phyloP scores from a whole-genome alignment of 2,113 vertebrate genomes.

The Ageneiosus marmoratus region DNA sequence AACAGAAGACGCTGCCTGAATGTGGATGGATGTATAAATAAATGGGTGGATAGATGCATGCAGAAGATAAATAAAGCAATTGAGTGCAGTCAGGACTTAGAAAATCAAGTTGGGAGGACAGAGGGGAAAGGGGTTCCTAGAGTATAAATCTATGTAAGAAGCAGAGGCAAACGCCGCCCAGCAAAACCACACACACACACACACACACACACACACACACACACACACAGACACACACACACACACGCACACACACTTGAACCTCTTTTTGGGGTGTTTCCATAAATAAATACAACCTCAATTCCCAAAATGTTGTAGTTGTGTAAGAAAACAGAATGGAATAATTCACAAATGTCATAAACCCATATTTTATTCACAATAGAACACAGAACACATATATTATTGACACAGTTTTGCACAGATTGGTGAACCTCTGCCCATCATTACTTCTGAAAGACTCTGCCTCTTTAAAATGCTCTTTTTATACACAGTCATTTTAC shows the following conservation, averaged over 20 bases:
- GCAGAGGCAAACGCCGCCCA: constrained; percentile 1
- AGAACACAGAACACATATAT: no score
- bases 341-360: no score
- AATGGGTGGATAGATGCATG: background rate
- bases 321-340: no score
- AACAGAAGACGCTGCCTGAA: background rate
- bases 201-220: constrained; percentile 2
- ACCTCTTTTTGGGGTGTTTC: background rate
- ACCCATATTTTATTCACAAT: no score
- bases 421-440: no score
- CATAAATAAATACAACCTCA: no score
- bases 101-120: background rate
- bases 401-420: no score
- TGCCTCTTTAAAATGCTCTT: no score
- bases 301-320: no score
- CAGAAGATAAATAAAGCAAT: constrained; percentile 3
- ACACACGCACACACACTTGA: background rate
- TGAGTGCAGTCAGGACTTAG: background rate
- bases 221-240: background rate
- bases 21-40: background rate
- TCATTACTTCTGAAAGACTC: no score
- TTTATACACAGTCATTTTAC: no score
- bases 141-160: constrained; percentile 1
- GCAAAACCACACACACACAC: background rate
- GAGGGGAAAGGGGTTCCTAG: background rate